A percentile compares a stretch with the other conserved stretches of the same genome.
Conservation (phyloP, 2,797 vertebrate genomes). For the Oreonectes daqikongensis region DNA sequence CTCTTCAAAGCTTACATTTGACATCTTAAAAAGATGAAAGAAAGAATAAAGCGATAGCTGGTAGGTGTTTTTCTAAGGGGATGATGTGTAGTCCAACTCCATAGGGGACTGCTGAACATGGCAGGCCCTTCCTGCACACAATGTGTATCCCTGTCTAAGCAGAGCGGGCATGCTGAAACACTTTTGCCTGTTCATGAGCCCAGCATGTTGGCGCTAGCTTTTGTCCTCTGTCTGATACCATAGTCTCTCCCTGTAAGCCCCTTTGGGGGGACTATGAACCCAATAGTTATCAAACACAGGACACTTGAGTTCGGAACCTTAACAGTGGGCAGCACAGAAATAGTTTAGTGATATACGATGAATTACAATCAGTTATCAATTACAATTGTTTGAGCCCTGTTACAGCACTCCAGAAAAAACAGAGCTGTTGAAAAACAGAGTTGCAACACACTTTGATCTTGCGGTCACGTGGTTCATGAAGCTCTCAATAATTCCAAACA, state of each 20-base stretch:
- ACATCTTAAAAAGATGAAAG: slow-evolving; percentile 27
- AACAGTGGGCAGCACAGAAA: background rate
- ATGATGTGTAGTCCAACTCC: slow-evolving; percentile 51
- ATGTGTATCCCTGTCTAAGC: slow-evolving; percentile 5
- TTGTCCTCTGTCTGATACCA: slow-evolving; percentile 15
- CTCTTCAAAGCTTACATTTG: slow-evolving; percentile 55
- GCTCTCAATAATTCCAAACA: no score
- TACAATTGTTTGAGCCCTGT: no score
- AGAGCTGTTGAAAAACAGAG: no score
- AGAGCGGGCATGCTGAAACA: slow-evolving; percentile 32
- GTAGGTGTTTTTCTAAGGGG: slow-evolving; percentile 42
- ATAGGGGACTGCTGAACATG: slow-evolving; percentile 44
- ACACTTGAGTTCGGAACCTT: slow-evolving; percentile 2
- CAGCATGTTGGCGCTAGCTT: slow-evolving; percentile 21
- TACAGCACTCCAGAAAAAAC: no score
- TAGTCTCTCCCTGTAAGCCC: background rate
- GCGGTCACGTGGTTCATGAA: no score
- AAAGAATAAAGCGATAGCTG: slow-evolving; percentile 24
- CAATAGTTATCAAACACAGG: background rate
- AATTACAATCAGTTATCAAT: background rate
- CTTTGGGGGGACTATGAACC: slow-evolving; percentile 2
- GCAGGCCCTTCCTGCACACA: slow-evolving; percentile 47
- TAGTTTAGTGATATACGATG: background rate
- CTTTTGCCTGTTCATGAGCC: slow-evolving; percentile 24
- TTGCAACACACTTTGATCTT: no score